Base-by-base conservation (phyloP, 1,140 invertebrate species). In the Achroia grisella region DNA sequence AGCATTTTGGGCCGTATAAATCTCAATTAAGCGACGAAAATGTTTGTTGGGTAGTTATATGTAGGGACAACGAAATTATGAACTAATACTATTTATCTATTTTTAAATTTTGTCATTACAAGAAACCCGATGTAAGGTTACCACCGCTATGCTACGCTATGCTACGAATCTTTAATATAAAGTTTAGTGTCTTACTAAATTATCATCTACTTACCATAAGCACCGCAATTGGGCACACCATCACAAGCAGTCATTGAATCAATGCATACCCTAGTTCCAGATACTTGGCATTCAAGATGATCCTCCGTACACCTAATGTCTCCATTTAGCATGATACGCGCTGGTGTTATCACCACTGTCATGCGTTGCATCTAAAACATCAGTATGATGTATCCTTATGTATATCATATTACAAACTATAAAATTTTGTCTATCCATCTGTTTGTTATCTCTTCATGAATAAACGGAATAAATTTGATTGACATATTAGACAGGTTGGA, bases 141-240 rank as follows among this genome's bases (percentile, higher is more conserved):
- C n/a, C n/a, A n/a, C n/a, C n/a, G n/a, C n/a, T n/a, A n/a, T n/a
- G n/a, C n/a, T n/a, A n/a, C n/a, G n/a, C n/a, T n/a, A n/a, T n/a
- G n/a, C n/a, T n/a, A n/a, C n/a, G n/a, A n/a, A n/a, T n/a, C n/a
- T n/a, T n/a, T n/a, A n/a, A n/a, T n/a, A n/a, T n/a, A n/a, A n/a
- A n/a, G n/a, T n/a, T n/a, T n/a, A n/a, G n/a, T n/a, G n/a, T 23
- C 17, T 6, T 23, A 23, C 17, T 23, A 23, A 2, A 23, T n/a
- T 0, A 32, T 49, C 6, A 17, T 17, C 29, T 42, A 28, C 10
- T 11, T 56, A 82, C 75, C 73, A 31, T 74, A 61, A 4, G 73
- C 55, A 6, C 80, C 80, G 44, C 80, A 84, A 50, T 84, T 81
- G 4, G 80, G 75, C 4, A 81, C 48, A 0, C 70, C 69, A 43